These are phyloP conservation scores for Prietella phreatophila DNA, from an alignment of 2,113 vertebrate genomes.

Conservation along the genomic window DNA sequence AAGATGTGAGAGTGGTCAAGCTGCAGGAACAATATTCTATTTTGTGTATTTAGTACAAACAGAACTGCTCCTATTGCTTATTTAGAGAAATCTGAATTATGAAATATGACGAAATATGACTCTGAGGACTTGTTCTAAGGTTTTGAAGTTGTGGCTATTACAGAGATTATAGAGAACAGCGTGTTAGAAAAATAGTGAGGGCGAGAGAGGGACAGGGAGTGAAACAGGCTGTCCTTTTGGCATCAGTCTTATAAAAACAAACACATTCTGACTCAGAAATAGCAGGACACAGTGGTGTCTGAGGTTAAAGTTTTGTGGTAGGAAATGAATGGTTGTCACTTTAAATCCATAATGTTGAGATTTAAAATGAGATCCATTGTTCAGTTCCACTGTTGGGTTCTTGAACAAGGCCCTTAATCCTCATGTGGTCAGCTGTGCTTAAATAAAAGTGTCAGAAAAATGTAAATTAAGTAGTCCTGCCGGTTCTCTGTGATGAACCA, in stretches of 20 bases:
- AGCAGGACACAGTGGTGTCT: background rate
- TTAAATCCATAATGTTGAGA: background rate
- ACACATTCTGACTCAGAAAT: background rate
- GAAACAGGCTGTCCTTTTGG: background rate
- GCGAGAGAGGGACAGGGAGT: background rate
- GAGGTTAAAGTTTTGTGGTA: background rate
- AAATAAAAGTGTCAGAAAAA: background rate
- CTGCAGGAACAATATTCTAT: background rate
- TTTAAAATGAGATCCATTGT: background rate
- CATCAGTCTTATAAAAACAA: background rate
- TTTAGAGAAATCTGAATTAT: background rate
- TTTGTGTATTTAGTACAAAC: background rate
- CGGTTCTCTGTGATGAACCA: background rate
- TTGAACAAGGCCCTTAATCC: background rate
- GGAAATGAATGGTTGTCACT: background rate
- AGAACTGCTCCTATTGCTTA: background rate
- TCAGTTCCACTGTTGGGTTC: background rate
- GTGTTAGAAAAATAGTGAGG: constrained; percentile 18
- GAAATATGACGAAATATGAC: background rate
- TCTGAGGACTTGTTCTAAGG: constrained; percentile 16
- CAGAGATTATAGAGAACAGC: constrained; percentile 37
- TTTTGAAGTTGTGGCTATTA: constrained; percentile 48
- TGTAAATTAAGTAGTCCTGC: background rate
- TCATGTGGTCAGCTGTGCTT: background rate
- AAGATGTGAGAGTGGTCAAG: background rate